Percentiles rank a stretch among this genome's conserved stretches.
phyloP scores from a whole-genome alignment of 1,140 invertebrate genomes.

The Potamilus streckersoni region DNA sequence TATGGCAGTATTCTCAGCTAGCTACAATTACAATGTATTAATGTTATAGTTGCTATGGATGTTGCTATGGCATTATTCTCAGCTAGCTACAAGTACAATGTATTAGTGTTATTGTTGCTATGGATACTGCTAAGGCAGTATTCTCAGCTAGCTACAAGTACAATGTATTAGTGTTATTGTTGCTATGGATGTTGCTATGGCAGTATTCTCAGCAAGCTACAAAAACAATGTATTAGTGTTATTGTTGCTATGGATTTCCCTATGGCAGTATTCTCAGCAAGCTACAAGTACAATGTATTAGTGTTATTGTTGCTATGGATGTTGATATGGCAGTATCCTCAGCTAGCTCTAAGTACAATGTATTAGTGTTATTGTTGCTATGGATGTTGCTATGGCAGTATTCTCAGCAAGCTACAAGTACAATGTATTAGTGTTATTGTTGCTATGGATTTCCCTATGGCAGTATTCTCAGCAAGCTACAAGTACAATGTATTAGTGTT shows the following conservation, averaged over 20 bases:
- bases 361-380: too few species aligned
- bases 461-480: constrained; percentile 39
- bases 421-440: constrained; percentile 78
- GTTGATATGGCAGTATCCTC: too few species aligned
- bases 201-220: constrained; percentile 39
- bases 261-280: constrained; percentile 25
- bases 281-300: constrained; percentile 2
- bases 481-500: background rate
- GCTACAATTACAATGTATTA: too few species aligned
- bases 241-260: constrained; percentile 31
- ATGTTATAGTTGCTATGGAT: too few species aligned
- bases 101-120: too few species aligned
- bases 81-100: too few species aligned
- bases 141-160: constrained; percentile 70
- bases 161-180: constrained; percentile 78
- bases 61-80: background rate
- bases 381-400: too few species aligned
- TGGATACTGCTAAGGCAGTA: too few species aligned
- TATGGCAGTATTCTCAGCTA: too few species aligned
- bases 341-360: too few species aligned
- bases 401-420: constrained; percentile 2
- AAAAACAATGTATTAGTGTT: background rate
- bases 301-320: too few species aligned
- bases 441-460: constrained; percentile 81
- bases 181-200: constrained; percentile 81